Evolutionary conservation across 2,113 vertebrate genomes (phyloP), one percentile per base, ranked within the genome.

Genomic region (Haemorhous mexicanus): DNA sequence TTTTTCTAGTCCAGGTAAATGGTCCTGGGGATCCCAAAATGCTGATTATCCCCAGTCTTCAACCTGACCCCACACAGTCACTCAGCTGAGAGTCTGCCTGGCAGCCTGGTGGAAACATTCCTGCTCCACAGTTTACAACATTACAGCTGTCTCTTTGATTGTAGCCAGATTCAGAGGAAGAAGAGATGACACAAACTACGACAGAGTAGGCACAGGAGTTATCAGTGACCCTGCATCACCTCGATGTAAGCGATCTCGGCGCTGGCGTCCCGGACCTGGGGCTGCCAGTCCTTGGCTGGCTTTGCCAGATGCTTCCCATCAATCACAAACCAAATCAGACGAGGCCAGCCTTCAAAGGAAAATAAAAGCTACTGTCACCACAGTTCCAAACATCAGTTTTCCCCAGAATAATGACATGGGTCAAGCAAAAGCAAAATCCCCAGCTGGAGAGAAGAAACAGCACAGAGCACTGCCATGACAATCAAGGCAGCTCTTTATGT

Each of bases 291-390:
- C 97, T 99, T 99, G 7, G 99, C 92, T 59, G 99, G 99, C 89
- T 99, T 99, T 41, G 98, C 98, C 83, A 99, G 98, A 92, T 99
- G 99, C 84, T 99, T 99, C 89, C 99, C 99, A 90, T 99, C 99
- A 27, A 99, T 99, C 94, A 99, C 99, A 95, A 99, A 99, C 99
- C 99, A 99, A 89, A 99, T 93, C 13, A 99, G 98, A 53, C 97
- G 98, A 9, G 99, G 99, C 99, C 99, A 99, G 21, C 99, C 99
- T 99, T 96, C 62, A 55, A 84, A 84, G 78, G 84, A 52, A 79
- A 80, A 73, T 7, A 84, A 27, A 58, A 58, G 23, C 28, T 43
- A 33, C 32, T 41, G n/a, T 76, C 58, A 84, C 20, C 62, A 53
- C 28, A 41, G 19, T 28, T 43, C 16, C 16, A 61, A 75, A 90